Percentiles rank a stretch among this genome's conserved stretches.
phyloP scores from a whole-genome alignment of 2,888 invertebrate species.

The Timema podura region DNA sequence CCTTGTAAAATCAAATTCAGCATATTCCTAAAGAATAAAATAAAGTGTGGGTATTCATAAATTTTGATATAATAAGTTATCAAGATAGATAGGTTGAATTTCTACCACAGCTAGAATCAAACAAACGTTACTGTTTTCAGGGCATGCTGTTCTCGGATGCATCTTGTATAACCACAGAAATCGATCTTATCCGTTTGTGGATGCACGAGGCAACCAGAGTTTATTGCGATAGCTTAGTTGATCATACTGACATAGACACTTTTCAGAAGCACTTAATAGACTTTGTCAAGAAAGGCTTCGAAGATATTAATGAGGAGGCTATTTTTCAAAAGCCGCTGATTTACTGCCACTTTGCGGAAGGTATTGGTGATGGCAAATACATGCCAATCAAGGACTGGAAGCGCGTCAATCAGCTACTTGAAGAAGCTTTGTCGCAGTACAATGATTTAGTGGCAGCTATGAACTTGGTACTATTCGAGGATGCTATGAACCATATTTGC shows the following conservation, averaged over 20 bases:
- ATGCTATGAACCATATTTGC: slow-evolving; percentile 85
- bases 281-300: slow-evolving; percentile 62
- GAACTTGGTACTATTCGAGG: slow-evolving; percentile 92
- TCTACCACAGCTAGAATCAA: too few species aligned
- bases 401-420: slow-evolving; percentile 65
- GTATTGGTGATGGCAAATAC: slow-evolving; percentile 88
- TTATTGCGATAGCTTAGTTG: slow-evolving; percentile 87
- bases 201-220: slow-evolving; percentile 88
- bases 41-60: too few species aligned
- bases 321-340: slow-evolving; percentile 75
- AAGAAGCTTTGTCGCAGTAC: slow-evolving; percentile 68
- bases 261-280: slow-evolving; percentile 72
- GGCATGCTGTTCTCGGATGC: slow-evolving; percentile 80
- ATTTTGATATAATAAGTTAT: too few species aligned
- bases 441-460: slow-evolving; percentile 87
- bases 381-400: slow-evolving; percentile 70
- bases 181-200: slow-evolving; percentile 76
- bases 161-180: slow-evolving; percentile 65
- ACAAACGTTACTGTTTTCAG: slow-evolving; percentile 45
- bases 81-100: too few species aligned
- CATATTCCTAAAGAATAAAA: too few species aligned
- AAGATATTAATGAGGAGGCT: slow-evolving; percentile 68
- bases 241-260: slow-evolving; percentile 66
- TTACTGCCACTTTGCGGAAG: slow-evolving; percentile 88
- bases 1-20: too few species aligned